Conservation (phyloP, 2,797 vertebrate genomes). For the Phataginus tetradactyla region DNA sequence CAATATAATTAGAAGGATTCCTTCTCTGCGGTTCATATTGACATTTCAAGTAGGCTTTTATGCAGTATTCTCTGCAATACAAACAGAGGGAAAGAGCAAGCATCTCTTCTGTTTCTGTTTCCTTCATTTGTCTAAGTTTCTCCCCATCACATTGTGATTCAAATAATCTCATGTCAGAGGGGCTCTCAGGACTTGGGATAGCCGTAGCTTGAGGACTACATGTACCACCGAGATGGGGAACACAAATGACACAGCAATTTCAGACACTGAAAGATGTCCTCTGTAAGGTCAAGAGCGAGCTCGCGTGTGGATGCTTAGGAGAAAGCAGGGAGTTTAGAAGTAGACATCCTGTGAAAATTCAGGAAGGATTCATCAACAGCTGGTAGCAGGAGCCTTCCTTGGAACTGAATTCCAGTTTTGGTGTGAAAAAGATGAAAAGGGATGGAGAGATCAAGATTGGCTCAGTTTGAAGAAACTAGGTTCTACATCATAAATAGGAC, state of each 20-base stretch:
- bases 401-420: background rate
- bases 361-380: background rate
- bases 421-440: background rate
- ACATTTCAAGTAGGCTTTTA: background rate
- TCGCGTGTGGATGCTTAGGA: background rate
- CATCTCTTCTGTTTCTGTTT: background rate
- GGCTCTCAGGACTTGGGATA: background rate
- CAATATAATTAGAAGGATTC: background rate
- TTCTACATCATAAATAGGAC: conserved; percentile 21
- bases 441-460: background rate
- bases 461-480: background rate
- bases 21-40: background rate
- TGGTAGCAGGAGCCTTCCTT: background rate
- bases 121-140: background rate
- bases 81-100: background rate
- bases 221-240: background rate
- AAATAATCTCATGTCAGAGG: background rate
- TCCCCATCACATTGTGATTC: background rate
- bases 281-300: background rate
- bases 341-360: background rate
- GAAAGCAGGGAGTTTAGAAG: background rate
- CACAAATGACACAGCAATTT: background rate
- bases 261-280: background rate
- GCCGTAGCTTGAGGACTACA: background rate
- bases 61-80: background rate